Evolutionary conservation across 2,888 invertebrate species (phyloP).

Genomic region (Scaptomyza flava): DNA sequence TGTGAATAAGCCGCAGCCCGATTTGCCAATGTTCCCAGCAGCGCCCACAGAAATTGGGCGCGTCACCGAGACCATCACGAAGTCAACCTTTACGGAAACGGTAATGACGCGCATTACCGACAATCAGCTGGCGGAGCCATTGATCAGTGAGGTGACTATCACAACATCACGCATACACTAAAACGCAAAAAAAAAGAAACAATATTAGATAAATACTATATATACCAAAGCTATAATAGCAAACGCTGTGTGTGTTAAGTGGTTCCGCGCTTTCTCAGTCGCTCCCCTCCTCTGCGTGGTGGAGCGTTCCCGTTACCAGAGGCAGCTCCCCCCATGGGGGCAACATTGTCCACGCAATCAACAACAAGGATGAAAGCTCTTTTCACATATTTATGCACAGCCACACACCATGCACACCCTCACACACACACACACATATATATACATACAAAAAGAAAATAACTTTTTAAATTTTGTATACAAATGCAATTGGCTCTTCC

Average conservation of each 20-base stretch:
- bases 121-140: conserved; percentile 93
- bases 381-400: conserved; percentile 47
- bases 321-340: conserved; percentile 22
- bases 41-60: conserved; percentile 93
- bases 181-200: conserved; percentile 50
- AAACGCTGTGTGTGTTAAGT: conserved; percentile 49
- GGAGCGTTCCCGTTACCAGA: conserved; percentile 25
- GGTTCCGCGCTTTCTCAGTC: conserved; percentile 18
- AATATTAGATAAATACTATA: conserved; percentile 24
- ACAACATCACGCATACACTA: conserved; percentile 80
- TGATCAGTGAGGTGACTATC: conserved; percentile 93
- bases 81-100: conserved; percentile 97
- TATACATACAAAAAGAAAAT: conserved; percentile 16
- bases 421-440: conserved; percentile 15
- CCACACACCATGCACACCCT: conserved; percentile 37
- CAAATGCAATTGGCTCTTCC: conserved; percentile 57
- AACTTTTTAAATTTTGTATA: conserved; percentile 34
- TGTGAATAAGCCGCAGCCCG: conserved; percentile 90
- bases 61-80: conserved; percentile 97
- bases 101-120: conserved; percentile 97
- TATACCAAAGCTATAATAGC: conserved; percentile 33
- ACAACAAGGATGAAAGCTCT: conserved; percentile 50
- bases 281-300: conserved; percentile 5
- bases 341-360: conserved; percentile 36
- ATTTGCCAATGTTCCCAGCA: conserved; percentile 91